These are phyloP conservation scores for Thamnophis sirtalis DNA, from an alignment of 2,113 vertebrate species.

Conservation along the genomic window DNA sequence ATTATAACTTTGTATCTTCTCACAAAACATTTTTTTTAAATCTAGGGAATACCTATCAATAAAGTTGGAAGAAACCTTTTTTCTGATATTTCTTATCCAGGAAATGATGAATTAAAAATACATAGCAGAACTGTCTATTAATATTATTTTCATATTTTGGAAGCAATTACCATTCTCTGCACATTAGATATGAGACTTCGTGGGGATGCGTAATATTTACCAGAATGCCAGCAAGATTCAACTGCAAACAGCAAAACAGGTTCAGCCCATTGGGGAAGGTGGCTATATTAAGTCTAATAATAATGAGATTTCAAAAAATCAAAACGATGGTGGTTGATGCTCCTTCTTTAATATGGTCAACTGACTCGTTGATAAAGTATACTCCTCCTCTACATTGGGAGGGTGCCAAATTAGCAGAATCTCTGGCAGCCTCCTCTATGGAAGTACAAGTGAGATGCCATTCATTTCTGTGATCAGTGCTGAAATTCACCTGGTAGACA, in stretches of 20 bases:
- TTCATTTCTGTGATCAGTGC: neutral
- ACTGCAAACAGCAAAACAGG: neutral
- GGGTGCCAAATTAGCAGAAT: neutral
- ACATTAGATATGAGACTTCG: no score
- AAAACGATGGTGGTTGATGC: neutral
- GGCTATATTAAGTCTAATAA: neutral
- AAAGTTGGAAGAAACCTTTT: neutral
- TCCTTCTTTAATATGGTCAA: no score
- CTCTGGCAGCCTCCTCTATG: neutral
- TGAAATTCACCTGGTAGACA: neutral
- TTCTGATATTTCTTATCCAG: neutral
- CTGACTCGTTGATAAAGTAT: no score
- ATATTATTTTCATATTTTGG: neutral
- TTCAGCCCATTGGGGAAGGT: neutral
- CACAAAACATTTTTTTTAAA: neutral
- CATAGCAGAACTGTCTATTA: neutral
- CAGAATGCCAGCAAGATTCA: neutral
- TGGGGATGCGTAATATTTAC: neutral
- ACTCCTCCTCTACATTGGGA: neutral
- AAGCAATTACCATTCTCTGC: neutral
- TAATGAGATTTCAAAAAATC: neutral
- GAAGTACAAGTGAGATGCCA: neutral
- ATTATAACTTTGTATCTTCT: neutral
- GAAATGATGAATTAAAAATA: neutral
- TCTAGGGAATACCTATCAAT: neutral